Percentiles rank a stretch among this genome's conserved stretches.
Evolutionary conservation across 2,888 invertebrate species (phyloP).

Genomic region (Caenorhabditis imperialis): DNA sequence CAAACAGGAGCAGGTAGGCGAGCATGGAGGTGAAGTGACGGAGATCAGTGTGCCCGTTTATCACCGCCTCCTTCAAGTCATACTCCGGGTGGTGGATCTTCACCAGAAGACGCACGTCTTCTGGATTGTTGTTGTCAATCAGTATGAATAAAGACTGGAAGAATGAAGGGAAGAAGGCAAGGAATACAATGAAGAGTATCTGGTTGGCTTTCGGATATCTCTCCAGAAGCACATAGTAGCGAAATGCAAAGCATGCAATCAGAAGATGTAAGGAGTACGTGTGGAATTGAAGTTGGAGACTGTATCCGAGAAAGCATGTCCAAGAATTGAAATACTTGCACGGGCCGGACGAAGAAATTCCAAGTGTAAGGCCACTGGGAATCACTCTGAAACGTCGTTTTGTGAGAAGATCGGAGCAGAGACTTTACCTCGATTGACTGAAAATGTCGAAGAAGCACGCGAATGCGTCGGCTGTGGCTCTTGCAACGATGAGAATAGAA

Average conservation of each 20-base stretch:
- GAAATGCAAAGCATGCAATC: conserved; percentile 27
- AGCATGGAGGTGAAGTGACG: conserved; percentile 34
- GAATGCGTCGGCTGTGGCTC: conserved; percentile 6
- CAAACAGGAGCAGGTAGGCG: conserved; percentile 27
- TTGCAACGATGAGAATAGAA: conserved; percentile 17
- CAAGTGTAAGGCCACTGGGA: conserved; percentile 32
- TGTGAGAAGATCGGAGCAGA: too few species aligned
- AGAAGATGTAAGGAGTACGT: conserved; percentile 32
- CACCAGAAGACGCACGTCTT: conserved; percentile 29
- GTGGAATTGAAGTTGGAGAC: conserved; percentile 36
- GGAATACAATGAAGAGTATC: conserved; percentile 10
- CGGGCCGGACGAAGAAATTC: conserved; percentile 24
- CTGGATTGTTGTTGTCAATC: conserved; percentile 34
- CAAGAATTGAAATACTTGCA: conserved; percentile 27
- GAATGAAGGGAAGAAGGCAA: conserved; percentile 25
- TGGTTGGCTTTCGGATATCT: conserved; percentile 26
- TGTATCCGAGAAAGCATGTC: conserved; percentile 33
- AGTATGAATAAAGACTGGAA: conserved; percentile 25
- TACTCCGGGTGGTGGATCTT: conserved; percentile 31
- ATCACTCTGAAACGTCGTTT: conserved; percentile 29
- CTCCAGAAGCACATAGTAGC: conserved; percentile 39
- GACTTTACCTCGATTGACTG: conserved; percentile 35
- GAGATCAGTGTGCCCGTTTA: conserved; percentile 36
- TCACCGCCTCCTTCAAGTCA: conserved; percentile 17
- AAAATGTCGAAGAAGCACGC: conserved; percentile 29